Percentiles rank a stretch among this genome's conserved stretches.
Conservation (phyloP, 2,113 vertebrate species). For the Mionectes macconnelli region DNA sequence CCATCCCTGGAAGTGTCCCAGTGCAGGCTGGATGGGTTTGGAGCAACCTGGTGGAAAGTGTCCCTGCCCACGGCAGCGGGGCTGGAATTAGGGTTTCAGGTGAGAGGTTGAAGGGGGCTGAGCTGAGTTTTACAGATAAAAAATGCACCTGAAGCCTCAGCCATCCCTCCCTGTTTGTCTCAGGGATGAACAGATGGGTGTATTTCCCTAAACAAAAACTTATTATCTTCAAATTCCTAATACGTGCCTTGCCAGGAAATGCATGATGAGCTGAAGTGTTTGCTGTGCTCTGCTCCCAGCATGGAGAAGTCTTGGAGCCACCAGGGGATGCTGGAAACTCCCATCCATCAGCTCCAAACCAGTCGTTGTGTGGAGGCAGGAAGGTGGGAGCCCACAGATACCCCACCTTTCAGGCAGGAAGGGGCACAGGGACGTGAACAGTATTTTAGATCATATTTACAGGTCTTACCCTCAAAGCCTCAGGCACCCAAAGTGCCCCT, state of each 20-base stretch:
- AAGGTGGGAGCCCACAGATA: rapidly evolving
- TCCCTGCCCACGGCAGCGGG: not conserved
- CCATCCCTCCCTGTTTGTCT: not conserved
- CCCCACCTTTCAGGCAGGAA: not conserved
- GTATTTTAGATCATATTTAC: not conserved
- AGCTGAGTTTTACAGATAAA: not conserved
- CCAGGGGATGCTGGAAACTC: not conserved
- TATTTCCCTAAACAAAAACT: not conserved
- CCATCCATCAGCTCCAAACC: rapidly evolving
- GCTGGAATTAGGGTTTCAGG: not conserved
- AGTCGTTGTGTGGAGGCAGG: not conserved
- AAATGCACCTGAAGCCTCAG: not conserved
- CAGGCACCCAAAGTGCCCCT: not conserved
- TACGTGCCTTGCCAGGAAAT: not conserved
- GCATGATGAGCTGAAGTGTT: not conserved
- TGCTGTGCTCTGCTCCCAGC: not conserved
- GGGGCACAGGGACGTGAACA: not conserved
- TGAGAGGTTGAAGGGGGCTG: not conserved
- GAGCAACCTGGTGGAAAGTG: not conserved
- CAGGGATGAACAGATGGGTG: not conserved
- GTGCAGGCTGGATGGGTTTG: not conserved
- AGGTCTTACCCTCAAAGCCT: not conserved
- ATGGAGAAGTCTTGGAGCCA: too few species aligned
- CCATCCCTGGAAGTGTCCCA: not conserved
- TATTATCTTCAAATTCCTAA: not conserved